These are phyloP conservation scores for Trissoscelio sp. DNA, from an alignment of 2,888 invertebrate species.

Conservation along the genomic window DNA sequence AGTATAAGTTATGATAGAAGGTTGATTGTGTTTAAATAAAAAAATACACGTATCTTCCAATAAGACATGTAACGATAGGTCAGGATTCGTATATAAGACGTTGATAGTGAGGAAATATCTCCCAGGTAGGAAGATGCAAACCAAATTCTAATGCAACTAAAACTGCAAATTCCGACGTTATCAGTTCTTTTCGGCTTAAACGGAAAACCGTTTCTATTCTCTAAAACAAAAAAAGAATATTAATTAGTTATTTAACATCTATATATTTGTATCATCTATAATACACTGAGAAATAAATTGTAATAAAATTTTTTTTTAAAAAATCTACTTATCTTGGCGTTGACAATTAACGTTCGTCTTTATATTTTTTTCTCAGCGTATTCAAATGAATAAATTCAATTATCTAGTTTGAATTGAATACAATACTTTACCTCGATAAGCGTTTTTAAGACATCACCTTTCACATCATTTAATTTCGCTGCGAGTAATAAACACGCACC, in stretches of 20 bases:
- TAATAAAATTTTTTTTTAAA: no score
- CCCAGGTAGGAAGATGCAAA: constrained; percentile 94
- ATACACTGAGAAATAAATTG: no score
- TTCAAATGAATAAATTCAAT: no score
- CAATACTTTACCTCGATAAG: constrained; percentile 97
- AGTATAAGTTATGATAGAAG: constrained; percentile 16
- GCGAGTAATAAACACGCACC: constrained; percentile 97
- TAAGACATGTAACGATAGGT: constrained; percentile 81
- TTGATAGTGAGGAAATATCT: constrained; percentile 97
- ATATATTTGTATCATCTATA: no score
- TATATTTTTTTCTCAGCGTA: no score
- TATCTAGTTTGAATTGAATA: not conserved
- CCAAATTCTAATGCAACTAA: constrained; percentile 97
- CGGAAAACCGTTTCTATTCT: constrained; percentile 96
- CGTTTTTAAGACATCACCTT: constrained; percentile 93
- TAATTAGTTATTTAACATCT: no score
- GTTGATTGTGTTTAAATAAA: constrained; percentile 34
- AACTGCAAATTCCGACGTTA: constrained; percentile 96
- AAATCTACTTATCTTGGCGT: no score
- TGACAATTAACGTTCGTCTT: no score
- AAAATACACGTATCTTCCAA: constrained; percentile 37
- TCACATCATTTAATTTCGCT: constrained; percentile 98
- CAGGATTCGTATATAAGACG: constrained; percentile 96
- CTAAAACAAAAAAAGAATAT: constrained; percentile 84
- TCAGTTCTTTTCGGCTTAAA: constrained; percentile 94